Evolutionary conservation across 1,140 invertebrate genomes (phyloP).

Genomic region (Euura lappo): DNA sequence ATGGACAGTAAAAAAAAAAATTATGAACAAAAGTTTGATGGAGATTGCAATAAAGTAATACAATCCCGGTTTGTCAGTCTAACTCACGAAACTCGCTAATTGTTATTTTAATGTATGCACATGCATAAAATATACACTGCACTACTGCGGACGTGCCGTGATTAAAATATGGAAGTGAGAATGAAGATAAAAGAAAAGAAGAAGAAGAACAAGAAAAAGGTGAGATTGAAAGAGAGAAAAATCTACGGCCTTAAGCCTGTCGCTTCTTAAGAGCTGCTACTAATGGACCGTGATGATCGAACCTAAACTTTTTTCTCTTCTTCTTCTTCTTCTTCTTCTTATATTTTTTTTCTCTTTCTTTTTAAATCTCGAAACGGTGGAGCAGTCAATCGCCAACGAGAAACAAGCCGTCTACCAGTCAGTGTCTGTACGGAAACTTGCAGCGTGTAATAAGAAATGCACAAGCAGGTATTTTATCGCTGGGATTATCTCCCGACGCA

Average conservation of each 20-base stretch:
- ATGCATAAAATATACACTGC: no score
- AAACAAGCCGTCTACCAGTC: neutral
- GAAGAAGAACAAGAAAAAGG: conserved; percentile 9
- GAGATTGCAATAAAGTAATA: conserved; percentile 44
- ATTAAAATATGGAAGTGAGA: conserved; percentile 7
- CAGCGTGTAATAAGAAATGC: neutral
- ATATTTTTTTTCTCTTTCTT: neutral
- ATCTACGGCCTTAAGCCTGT: conserved; percentile 14
- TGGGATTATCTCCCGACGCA: no score
- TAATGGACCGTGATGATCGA: conserved; percentile 54
- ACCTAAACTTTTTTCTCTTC: conserved; percentile 24
- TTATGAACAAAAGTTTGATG: conserved; percentile 37
- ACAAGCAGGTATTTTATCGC: neutral
- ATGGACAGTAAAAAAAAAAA: conserved; percentile 18
- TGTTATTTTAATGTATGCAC: no score
- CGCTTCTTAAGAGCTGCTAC: conserved; percentile 58
- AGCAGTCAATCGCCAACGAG: neutral
- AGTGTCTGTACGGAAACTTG: neutral
- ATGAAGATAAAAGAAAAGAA: conserved; percentile 2
- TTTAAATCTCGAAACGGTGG: conserved; percentile 12
- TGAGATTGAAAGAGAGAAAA: conserved; percentile 5
- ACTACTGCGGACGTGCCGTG: no score
- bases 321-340: neutral
- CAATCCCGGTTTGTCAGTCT: no score
- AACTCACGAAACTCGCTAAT: no score